Conservation (phyloP, 2,113 vertebrate species). For the Tilapia sparmanii region DNA sequence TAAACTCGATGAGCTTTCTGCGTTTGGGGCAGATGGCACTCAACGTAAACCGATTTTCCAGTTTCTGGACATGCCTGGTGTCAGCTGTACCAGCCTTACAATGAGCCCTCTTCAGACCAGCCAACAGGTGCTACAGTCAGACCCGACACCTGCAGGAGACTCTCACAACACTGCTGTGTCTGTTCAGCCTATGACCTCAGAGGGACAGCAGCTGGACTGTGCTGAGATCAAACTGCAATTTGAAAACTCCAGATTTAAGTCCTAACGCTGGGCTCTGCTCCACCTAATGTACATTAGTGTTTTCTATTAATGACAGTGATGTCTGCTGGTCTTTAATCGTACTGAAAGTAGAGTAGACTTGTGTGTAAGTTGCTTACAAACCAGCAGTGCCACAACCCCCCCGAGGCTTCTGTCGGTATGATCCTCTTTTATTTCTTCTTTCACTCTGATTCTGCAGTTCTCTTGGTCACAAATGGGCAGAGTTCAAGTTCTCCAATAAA, state of each 20-base stretch:
- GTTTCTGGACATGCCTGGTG: background rate
- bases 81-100: background rate
- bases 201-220: background rate
- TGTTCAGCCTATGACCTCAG: background rate
- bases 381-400: background rate
- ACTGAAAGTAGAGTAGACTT: background rate
- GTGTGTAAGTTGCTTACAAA: background rate
- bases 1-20: background rate
- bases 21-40: background rate
- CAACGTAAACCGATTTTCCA: background rate
- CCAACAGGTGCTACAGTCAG: conserved; percentile 60
- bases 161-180: background rate
- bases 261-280: background rate
- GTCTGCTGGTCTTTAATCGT: background rate
- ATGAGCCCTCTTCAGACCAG: background rate
- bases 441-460: background rate
- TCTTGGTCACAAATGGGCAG: background rate
- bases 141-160: background rate
- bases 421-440: background rate
- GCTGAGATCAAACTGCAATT: conserved; percentile 33
- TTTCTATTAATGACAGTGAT: background rate
- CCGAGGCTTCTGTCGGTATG: background rate
- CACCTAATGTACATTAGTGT: background rate
- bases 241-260: background rate
- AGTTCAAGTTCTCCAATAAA: background rate